Evolutionary conservation across 2,797 vertebrate genomes (phyloP), one percentile per base, ranked within the genome.

Genomic region (Danio kyathit): DNA sequence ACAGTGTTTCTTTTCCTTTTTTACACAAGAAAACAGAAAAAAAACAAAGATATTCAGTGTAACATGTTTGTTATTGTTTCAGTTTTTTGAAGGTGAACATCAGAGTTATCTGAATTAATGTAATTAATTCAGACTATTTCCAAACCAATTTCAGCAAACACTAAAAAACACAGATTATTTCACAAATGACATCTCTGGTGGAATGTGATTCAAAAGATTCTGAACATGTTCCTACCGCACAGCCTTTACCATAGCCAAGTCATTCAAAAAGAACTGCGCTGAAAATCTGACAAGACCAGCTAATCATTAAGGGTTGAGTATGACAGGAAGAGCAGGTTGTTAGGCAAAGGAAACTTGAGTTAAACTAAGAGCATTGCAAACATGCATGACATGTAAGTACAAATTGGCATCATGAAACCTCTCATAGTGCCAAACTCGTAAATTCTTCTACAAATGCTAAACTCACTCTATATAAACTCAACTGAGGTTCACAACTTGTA

Each of bases 331-430:
- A 46, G 63, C 51, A 11, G 17, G 10, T 6, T 44, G 19, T 29
- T 29, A 44, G 49, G n/a, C 10, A 41, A 76, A 65, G 8, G 19
- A 76, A 16, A 46, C 52, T 17, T 21, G 52, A 60, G 19, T 49
- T 19, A 74, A 69, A 48, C 6, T n/a, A n/a, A 57, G 40, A 57
- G 52, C 64, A 17, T 9, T 59, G 19, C 21, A 67, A 78, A 78
- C 19, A 67, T 40, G 7, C 14, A 64, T 54, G n/a, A 64, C 60
- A 52, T 4, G 0, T 8, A 38, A 43, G 48, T 41, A 59, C 16
- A 63, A 43, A 51, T 52, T 75, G 48, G 19, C 6, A 49, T 41
- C 5, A 3, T 41, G 7, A 64, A 64, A 56, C 51, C 7, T 54
- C 12, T 10, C 2, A 12, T 5, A 41, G 38, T 19, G 61, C 29